Conservation (phyloP, 2,797 vertebrate genomes). For the Danio choprae region DNA sequence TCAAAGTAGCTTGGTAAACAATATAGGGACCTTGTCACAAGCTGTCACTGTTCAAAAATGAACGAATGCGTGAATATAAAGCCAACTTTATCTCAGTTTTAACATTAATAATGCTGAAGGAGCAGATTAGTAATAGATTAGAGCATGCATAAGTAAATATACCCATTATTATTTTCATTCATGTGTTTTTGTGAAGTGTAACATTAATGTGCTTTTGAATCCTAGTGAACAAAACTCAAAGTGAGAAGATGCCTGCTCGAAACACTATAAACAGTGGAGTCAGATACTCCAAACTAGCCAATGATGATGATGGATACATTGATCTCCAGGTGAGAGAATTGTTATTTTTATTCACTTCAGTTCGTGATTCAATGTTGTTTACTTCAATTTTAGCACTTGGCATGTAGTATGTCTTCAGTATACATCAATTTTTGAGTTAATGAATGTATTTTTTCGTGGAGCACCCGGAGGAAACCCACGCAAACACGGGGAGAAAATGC, state of each 20-base stretch:
- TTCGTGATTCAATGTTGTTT: not conserved
- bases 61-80: too few species aligned
- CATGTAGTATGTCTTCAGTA: too few species aligned
- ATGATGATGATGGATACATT: slow-evolving; percentile 93
- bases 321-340: slow-evolving; percentile 86
- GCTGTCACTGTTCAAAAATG: too few species aligned
- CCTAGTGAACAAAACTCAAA: not conserved
- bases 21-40: too few species aligned
- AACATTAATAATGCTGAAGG: not conserved
- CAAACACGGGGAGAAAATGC: too few species aligned
- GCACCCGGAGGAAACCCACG: too few species aligned
- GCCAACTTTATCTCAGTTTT: too few species aligned
- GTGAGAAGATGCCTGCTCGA: slow-evolving; percentile 86
- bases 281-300: slow-evolving; percentile 89
- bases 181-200: not conserved
- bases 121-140: not conserved
- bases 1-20: too few species aligned
- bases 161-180: not conserved
- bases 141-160: not conserved
- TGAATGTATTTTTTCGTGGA: too few species aligned
- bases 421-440: too few species aligned
- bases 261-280: slow-evolving; percentile 83
- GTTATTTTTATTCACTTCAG: not conserved
- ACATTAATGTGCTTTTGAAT: not conserved
- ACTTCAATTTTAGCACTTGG: not conserved